Evolutionary conservation across 2,797 vertebrate genomes (phyloP), one percentile per base, ranked within the genome.

Genomic region (Notamacropus eugenii): DNA sequence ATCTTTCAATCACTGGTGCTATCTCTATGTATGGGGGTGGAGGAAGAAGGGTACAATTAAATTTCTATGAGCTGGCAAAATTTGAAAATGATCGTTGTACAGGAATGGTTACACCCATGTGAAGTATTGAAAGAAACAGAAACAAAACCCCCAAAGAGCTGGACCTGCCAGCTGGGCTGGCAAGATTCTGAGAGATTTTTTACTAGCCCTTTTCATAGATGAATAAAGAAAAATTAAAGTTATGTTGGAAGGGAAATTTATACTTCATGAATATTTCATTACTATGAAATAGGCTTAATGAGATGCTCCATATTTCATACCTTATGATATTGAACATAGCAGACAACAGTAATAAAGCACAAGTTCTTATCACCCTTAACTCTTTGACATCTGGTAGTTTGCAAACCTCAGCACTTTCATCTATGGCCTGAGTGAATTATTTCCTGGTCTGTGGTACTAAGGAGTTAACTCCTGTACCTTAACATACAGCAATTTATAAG

Each of bases 221-320:
- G 74, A 50, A 87, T 87, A 87, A 87, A 87, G 74, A 87, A 87
- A 87, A 87, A 87, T 50, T 87, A 87, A 87, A 87, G 40, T 87
- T 87, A 87, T 46, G 10, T 50, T 87, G 24, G 40, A 87, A 0
- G 9, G 24, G 74, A 87, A 87, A 87, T 87, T 87, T 87, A 87
- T 50, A 87, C 74, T 87, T 87, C 74, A 87, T 87, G 74, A 87
- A 87, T 87, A 87, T 87, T 82, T 87, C 74, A 87, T 87, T 87
- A 87, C 74, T 87, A 50, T 87, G 74, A 87, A 87, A 87, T 87
- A 87, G 74, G 40, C 74, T 50, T 87, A 87, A 87, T 87, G 74
- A 87, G 74, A 87, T 87, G 40, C 74, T 87, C 22, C 74, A 87
- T 87, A 87, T 87, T 87, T 87, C 74, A 87, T 50, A 87, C 40